Conservation (phyloP, 2,888 invertebrate genomes). For the Halictus quadricinctus region DNA sequence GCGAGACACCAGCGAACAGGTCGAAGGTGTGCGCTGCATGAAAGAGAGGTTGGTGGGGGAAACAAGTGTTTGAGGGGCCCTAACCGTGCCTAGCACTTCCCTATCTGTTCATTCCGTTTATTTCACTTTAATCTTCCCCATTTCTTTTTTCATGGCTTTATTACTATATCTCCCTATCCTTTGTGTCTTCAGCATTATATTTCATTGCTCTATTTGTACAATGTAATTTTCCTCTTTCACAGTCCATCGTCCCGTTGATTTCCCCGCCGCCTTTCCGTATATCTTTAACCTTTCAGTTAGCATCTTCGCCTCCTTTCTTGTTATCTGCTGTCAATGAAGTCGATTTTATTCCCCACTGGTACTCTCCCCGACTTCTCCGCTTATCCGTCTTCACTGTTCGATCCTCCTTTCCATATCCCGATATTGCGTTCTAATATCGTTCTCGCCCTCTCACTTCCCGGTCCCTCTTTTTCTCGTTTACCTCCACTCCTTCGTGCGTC, state of each 20-base stretch:
- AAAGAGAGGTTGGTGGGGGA: no score
- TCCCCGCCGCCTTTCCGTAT: not conserved
- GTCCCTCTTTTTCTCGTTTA: not conserved
- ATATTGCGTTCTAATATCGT: not conserved
- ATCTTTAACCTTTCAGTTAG: conserved; percentile 9
- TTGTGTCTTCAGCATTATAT: conserved; percentile 16
- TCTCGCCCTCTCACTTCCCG: not conserved
- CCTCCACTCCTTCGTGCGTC: not conserved
- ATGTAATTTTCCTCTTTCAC: conserved; percentile 2
- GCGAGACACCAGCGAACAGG: no score
- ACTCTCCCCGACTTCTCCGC: conserved; percentile 6
- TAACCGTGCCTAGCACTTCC: no score
- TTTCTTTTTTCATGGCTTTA: conserved; percentile 21
- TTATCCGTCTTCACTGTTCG: not conserved
- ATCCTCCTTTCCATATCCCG: not conserved
- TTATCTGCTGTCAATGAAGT: conserved; percentile 10
- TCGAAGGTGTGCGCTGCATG: no score
- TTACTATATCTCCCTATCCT: conserved; percentile 5
- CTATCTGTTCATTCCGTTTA: conserved; percentile 10
- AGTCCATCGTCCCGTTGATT: conserved; percentile 3
- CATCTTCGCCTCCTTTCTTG: conserved; percentile 1
- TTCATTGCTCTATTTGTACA: not conserved
- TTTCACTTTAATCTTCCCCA: not conserved
- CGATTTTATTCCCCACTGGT: not conserved
- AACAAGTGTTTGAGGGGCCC: no score